A percentile compares a stretch with the other conserved stretches of the same genome.
Conservation (phyloP, 2,113 vertebrate genomes). For the Poicephalus gulielmi region DNA sequence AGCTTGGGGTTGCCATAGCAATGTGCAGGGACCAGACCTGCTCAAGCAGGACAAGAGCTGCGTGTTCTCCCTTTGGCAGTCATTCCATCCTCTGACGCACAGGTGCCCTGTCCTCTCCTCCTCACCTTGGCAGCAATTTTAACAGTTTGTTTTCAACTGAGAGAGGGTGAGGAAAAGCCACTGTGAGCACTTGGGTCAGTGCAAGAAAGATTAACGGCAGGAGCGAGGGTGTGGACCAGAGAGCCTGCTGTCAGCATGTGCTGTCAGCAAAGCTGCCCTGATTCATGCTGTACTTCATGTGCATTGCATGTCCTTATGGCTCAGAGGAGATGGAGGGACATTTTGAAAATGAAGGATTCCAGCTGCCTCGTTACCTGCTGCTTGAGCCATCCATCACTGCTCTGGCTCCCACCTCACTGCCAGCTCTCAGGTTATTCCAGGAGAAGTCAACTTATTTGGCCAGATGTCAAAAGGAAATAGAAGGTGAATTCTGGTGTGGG, state of each 20-base stretch:
- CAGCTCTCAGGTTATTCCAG: not conserved
- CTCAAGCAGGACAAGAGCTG: not conserved
- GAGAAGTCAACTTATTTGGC: not conserved
- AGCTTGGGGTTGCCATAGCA: not conserved
- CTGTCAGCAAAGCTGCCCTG: not conserved
- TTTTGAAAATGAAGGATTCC: not conserved
- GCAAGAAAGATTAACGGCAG: not conserved
- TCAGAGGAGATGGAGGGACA: not conserved
- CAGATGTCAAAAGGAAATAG: not conserved
- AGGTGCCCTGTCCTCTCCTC: not conserved
- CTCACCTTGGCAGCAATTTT: not conserved
- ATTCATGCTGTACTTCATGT: not conserved
- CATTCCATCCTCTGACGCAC: fast-evolving
- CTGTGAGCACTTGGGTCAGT: not conserved
- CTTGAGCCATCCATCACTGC: not conserved
- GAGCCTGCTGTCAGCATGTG: not conserved
- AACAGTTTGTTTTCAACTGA: not conserved
- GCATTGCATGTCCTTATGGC: not conserved
- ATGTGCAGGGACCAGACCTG: not conserved
- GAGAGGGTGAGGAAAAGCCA: not conserved
- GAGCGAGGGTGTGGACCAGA: not conserved
- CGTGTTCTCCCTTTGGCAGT: not conserved
- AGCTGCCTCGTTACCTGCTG: not conserved
- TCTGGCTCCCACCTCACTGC: not conserved
- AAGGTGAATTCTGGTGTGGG: not conserved